Conservation (phyloP, 1,140 invertebrate species). For the Carposina sasakii region DNA sequence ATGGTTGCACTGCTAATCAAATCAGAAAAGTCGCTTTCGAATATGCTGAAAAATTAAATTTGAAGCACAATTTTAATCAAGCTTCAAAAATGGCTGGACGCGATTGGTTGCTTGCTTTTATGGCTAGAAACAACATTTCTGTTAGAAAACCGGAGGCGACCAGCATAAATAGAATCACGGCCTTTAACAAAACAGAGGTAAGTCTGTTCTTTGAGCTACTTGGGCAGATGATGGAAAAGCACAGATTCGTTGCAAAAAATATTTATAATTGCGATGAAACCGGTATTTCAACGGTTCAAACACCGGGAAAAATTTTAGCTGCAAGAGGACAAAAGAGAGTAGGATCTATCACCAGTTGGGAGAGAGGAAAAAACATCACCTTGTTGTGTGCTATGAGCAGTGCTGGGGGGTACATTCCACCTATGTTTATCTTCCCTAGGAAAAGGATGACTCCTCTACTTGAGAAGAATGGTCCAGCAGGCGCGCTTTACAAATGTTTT, state of each 20-base stretch:
- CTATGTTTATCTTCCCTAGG: too few species aligned
- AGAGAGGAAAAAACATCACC: conserved; percentile 22
- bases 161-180: neutral
- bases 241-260: too few species aligned
- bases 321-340: neutral
- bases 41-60: neutral
- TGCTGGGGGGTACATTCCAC: too few species aligned
- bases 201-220: too few species aligned
- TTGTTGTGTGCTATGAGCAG: too few species aligned
- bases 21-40: neutral
- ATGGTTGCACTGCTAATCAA: conserved; percentile 2
- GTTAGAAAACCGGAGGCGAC: neutral
- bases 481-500: too few species aligned
- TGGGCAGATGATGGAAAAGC: too few species aligned
- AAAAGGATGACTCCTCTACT: too few species aligned
- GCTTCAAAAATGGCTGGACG: neutral
- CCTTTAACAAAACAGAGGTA: too few species aligned
- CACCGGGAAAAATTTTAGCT: neutral
- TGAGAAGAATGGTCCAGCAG: too few species aligned
- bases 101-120: conserved; percentile 3
- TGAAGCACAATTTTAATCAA: neutral
- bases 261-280: neutral
- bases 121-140: too few species aligned
- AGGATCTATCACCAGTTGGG: conserved; percentile 8
- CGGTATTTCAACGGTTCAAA: conserved; percentile 1